Evolutionary conservation across 1,140 invertebrate species (phyloP), one percentile per base, ranked within the genome.

Genomic region (Camponotus floridanus): DNA sequence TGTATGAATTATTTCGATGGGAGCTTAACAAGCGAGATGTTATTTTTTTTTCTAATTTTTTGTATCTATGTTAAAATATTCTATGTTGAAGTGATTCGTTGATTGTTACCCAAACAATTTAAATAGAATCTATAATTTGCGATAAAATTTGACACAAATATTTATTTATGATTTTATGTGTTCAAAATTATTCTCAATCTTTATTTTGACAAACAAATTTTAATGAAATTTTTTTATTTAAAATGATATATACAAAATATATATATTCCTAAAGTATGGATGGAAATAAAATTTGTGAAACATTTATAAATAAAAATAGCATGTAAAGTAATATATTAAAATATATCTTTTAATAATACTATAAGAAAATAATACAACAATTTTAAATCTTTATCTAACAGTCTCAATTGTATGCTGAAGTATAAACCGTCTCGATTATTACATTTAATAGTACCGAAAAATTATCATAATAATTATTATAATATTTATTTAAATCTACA

Each of bases 31-130:
- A 42, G 18, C 5, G 5, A 78, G n/a, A 42, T 76, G 48, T 51
- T 76, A 76, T 61, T 33, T 61, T 13, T 11, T 26, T 55, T 18
- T 0, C 6, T 42, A 61, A 76, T 76, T 76, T 76, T 15, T 5
- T 36, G 4, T 26, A 26, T 26, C 26, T 26, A 1, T 26, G 26
- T 26, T 26, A 26, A 26, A 26, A 26, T 26, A 26, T 26, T 39
- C 33, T 21, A 39, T 2, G 42, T 45, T 45, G 6, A 39, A 74
- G 7, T 61, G 13, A 0, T 1, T 31, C 7, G 6, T 70, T 31
- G 21, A 45, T 13, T 48, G 42, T 39, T 13, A 51, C 9, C 13
- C 45, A 48, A 48, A 48, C 11, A 45, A 57, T 15, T 15, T 59
- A 26, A 59, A 57, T 21, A 73, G 39, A 36, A 36, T 2, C 9